A percentile compares a stretch with the other conserved stretches of the same genome.
Conservation (phyloP, 2,888 invertebrate genomes). For the Azorinus chamasolen region DNA sequence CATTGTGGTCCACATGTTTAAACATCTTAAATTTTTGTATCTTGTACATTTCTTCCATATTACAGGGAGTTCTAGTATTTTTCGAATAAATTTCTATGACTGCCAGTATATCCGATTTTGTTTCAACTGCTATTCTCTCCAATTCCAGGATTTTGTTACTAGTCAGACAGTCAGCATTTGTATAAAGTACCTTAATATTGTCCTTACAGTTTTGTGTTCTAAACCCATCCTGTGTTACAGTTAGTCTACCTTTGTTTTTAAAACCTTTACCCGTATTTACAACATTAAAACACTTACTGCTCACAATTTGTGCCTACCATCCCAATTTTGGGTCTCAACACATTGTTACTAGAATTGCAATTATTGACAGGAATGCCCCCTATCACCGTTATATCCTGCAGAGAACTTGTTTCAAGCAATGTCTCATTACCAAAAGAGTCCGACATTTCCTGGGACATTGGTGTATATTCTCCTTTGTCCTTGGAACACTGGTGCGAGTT, state of each 20-base stretch:
- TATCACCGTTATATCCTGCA: neutral
- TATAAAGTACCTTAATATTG: constrained; percentile 4
- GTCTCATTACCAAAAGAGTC: neutral
- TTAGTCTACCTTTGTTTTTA: too few relatives aligned
- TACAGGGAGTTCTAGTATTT: neutral
- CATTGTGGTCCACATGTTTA: neutral
- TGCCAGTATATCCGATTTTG: constrained; percentile 1
- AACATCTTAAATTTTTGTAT: constrained; percentile 2
- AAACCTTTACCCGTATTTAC: too few relatives aligned
- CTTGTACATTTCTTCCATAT: constrained; percentile 3
- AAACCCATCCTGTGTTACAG: neutral
- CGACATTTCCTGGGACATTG: neutral
- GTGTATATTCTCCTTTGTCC: neutral
- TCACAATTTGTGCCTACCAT: too few relatives aligned
- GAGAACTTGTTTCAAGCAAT: neutral
- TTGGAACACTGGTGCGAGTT: too few relatives aligned
- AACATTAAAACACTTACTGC: too few relatives aligned
- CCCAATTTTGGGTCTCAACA: too few relatives aligned
- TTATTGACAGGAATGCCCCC: neutral
- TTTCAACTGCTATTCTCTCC: neutral
- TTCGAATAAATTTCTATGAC: constrained; percentile 10
- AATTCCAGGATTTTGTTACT: constrained; percentile 6
- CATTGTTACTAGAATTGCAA: too few relatives aligned
- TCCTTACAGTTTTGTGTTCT: neutral
- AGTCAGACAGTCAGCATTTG: constrained; percentile 21